Percentiles rank a stretch among this genome's conserved stretches.
phyloP scores from a whole-genome alignment of 2,113 vertebrate genomes.

The Bubo scandiacus region DNA sequence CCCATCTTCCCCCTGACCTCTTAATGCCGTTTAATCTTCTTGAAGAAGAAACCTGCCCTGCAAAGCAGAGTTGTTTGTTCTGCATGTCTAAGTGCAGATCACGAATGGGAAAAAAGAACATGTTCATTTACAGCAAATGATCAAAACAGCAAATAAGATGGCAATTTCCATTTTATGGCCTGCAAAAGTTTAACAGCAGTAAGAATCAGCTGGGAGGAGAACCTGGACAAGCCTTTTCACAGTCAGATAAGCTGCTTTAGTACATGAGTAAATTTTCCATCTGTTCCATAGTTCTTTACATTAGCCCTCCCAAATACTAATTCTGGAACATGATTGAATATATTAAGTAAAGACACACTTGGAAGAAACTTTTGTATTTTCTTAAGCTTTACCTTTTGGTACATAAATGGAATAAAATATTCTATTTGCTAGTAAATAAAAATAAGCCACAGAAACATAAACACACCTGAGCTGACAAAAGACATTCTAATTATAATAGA shows the following conservation, averaged over 20 bases:
- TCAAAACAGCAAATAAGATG: not conserved
- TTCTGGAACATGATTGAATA: not conserved
- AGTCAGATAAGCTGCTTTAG: not conserved
- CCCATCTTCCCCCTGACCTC: conserved; percentile 52
- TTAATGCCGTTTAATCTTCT: conserved; percentile 59
- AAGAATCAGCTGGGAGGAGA: not conserved
- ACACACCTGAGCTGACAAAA: not conserved
- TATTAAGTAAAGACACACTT: not conserved
- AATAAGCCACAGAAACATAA: not conserved
- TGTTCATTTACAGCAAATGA: not conserved
- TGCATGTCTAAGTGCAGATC: not conserved
- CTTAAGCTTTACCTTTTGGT: not conserved
- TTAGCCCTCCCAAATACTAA: not conserved
- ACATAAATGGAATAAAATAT: conserved; percentile 3
- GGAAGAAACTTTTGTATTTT: not conserved
- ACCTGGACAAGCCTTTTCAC: not conserved
- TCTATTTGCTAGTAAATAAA: not conserved
- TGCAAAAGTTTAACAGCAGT: not conserved
- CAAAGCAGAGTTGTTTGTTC: not conserved
- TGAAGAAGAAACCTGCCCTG: conserved; percentile 13
- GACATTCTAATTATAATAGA: not conserved
- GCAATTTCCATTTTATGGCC: not conserved
- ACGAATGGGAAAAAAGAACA: not conserved
- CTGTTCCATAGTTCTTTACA: not conserved
- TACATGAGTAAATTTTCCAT: not conserved